Evolutionary conservation across 30 jellyfish, hydroid and myxozoan species (phyloP).

Genomic region (Pseudorhiza aurosa): DNA sequence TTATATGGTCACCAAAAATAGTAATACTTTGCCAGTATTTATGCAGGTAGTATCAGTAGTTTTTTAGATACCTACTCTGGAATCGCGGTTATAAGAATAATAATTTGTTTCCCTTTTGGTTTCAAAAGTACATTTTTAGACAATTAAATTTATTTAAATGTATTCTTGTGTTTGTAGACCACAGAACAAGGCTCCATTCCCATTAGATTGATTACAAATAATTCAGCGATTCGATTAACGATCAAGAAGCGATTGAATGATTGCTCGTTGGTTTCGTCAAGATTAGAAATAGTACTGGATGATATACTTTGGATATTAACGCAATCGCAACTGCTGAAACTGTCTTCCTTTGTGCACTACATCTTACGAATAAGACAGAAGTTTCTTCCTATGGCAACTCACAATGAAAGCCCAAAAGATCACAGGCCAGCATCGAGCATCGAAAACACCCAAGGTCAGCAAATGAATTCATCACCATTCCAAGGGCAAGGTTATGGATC

Average conservation of each 20-base stretch:
- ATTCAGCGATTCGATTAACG: constrained; percentile 81
- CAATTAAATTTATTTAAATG: background rate
- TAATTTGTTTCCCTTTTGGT: no score
- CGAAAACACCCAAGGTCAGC: constrained; percentile 8
- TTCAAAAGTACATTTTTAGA: no score
- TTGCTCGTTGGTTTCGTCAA: constrained; percentile 91
- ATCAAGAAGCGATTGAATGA: constrained; percentile 82
- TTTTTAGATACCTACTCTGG: no score
- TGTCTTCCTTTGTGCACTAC: constrained; percentile 90
- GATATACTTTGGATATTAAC: constrained; percentile 94
- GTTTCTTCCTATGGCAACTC: constrained; percentile 84
- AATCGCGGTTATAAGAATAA: no score
- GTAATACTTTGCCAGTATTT: no score
- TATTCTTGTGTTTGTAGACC: constrained; percentile 47
- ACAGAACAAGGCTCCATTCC: constrained; percentile 83
- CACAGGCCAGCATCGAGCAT: constrained; percentile 25
- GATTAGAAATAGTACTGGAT: constrained; percentile 80
- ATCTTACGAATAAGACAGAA: constrained; percentile 75
- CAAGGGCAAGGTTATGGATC: constrained; percentile 58
- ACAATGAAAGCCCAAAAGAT: constrained; percentile 43
- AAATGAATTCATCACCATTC: constrained; percentile 2
- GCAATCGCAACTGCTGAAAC: constrained; percentile 86
- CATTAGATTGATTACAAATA: constrained; percentile 92
- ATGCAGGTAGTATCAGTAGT: no score
- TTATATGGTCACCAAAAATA: no score